A percentile compares a stretch with the other conserved stretches of the same genome.
Conservation (phyloP, 2,888 invertebrate genomes). For the Melinopterus prodromus region DNA sequence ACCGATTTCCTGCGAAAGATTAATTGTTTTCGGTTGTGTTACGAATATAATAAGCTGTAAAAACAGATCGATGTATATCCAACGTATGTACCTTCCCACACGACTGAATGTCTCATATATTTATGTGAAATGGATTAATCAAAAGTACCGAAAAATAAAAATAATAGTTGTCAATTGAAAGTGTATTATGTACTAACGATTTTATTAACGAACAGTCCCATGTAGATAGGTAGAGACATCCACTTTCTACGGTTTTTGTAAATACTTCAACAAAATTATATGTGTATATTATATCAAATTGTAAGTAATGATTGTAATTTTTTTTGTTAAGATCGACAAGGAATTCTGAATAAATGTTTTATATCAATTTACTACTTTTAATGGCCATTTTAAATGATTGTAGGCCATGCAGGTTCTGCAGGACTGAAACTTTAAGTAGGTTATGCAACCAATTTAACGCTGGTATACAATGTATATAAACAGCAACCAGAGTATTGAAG, state of each 20-base stretch:
- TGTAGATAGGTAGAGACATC: slow-evolving; percentile 7
- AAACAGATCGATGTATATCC: neutral
- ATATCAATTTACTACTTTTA: neutral
- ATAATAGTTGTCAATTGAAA: slow-evolving; percentile 17
- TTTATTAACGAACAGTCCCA: neutral
- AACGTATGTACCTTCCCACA: neutral
- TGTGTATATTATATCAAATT: slow-evolving; percentile 21
- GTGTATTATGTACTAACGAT: neutral
- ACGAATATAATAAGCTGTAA: neutral
- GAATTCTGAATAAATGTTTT: slow-evolving; percentile 24
- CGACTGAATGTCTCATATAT: neutral
- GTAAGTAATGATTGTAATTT: neutral
- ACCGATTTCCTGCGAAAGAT: neutral
- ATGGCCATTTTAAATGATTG: neutral
- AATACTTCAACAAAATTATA: slow-evolving; percentile 19
- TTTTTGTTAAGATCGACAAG: slow-evolving; percentile 7
- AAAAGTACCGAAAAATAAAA: slow-evolving; percentile 14
- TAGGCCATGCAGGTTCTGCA: too few species aligned
- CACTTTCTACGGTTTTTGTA: neutral
- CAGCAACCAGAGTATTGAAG: too few species aligned
- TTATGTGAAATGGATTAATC: neutral
- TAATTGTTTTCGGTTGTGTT: neutral
- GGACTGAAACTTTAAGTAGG: too few species aligned
- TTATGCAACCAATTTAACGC: too few species aligned
- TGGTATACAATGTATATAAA: too few species aligned